These are phyloP conservation scores for Drosophila cracens DNA, from an alignment of 2,888 invertebrate genomes.

Conservation along the genomic window DNA sequence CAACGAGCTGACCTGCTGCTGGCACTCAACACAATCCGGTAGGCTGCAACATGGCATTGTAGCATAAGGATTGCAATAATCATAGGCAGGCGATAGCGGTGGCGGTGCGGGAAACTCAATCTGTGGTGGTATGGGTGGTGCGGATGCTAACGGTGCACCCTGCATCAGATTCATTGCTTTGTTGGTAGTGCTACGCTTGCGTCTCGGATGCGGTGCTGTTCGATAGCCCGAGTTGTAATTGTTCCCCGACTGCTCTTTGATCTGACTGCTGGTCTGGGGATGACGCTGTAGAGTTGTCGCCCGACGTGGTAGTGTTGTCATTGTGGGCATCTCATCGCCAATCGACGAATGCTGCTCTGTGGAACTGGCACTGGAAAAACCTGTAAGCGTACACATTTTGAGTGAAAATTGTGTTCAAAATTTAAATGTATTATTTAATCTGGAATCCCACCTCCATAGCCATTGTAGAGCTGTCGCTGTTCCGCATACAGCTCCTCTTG, in stretches of 20 bases:
- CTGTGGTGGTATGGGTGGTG: constrained; percentile 74
- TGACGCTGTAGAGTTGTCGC: constrained; percentile 67
- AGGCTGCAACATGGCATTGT: constrained; percentile 81
- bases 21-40: constrained; percentile 83
- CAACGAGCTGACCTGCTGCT: constrained; percentile 67
- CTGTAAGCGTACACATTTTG: constrained; percentile 35
- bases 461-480: constrained; percentile 78
- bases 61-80: constrained; percentile 83
- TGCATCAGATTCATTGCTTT: constrained; percentile 54
- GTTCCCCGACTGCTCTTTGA: constrained; percentile 18
- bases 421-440: not conserved
- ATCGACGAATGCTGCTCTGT: constrained; percentile 74
- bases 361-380: constrained; percentile 79
- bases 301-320: constrained; percentile 50
- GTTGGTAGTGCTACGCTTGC: constrained; percentile 77
- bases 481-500: constrained; percentile 61
- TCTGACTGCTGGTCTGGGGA: constrained; percentile 33
- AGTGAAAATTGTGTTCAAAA: not conserved
- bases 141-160: not conserved
- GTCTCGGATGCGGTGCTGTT: constrained; percentile 71
- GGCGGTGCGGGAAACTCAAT: constrained; percentile 84
- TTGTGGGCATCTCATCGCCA: constrained; percentile 56
- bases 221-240: constrained; percentile 50
- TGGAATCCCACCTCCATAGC: constrained; percentile 73
- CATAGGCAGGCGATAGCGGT: constrained; percentile 80